These are phyloP conservation scores for Sinopyrophorus schimmeli DNA, from an alignment of 2,888 invertebrate species.

Conservation along the genomic window DNA sequence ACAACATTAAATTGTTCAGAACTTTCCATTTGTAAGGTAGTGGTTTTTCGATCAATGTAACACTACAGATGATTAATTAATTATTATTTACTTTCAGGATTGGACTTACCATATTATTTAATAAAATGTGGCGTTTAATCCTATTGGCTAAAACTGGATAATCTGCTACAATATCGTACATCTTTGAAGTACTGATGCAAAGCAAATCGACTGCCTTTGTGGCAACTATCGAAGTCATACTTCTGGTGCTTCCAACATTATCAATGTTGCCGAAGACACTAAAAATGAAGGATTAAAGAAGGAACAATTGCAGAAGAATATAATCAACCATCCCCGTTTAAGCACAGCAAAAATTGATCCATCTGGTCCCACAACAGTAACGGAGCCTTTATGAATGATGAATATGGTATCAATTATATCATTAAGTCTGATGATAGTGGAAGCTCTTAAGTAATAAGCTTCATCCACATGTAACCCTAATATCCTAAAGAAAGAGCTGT, in stretches of 20 bases:
- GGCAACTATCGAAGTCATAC: conserved; percentile 34
- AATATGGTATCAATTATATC: conserved; percentile 37
- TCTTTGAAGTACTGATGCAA: conserved; percentile 23
- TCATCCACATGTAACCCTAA: conserved; percentile 35
- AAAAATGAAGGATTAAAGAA: conserved; percentile 2
- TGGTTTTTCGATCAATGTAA: not conserved
- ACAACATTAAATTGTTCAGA: too few relatives aligned
- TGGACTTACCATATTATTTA: conserved; percentile 33
- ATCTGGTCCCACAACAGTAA: conserved; percentile 35
- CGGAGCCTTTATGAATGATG: conserved; percentile 38
- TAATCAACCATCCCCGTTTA: conserved; percentile 34
- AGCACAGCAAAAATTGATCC: conserved; percentile 30
- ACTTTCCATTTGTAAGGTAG: too few relatives aligned
- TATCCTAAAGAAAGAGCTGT: conserved; percentile 32
- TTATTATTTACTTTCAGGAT: too few relatives aligned
- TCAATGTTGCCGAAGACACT: conserved; percentile 40
- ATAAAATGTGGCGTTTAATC: conserved; percentile 26
- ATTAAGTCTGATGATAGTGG: conserved; percentile 36
- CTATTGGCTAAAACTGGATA: conserved; percentile 28
- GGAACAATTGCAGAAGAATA: not conserved
- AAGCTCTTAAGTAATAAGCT: conserved; percentile 33
- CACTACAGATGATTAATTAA: conserved; percentile 16
- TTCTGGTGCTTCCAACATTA: conserved; percentile 32
- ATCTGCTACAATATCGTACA: conserved; percentile 27
- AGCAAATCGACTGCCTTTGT: conserved; percentile 31